Base-by-base conservation (phyloP, 2,888 invertebrate genomes). In the Candidula unifasciata region DNA sequence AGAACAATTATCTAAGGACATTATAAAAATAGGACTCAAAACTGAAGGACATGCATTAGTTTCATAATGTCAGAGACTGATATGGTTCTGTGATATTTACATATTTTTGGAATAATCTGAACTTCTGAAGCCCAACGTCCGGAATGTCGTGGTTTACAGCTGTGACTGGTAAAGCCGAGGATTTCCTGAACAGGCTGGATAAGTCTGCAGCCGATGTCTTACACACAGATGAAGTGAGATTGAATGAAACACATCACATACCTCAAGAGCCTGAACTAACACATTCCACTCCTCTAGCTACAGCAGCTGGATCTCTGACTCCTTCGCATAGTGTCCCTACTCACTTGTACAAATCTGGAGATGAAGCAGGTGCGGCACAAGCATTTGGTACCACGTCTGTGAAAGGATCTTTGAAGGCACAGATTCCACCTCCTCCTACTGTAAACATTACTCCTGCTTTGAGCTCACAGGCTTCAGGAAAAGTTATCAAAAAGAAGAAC, bases 81-180 rank as follows among this genome's bases (percentile, higher is more conserved):
- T 6, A 10, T 44, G 44, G 44, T 44, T 13, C 44, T 13, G 13
- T 44, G 44, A 44, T 13, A 44, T 13, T 13, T 10, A 44, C 44
- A 44, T 44, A 44, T 44, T 44, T 44, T 44, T 44, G 6, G n/a
- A 10, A 44, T 44, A 44, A 44, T 44, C 44, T 44, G 44, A 44
- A 44, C 44, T 44, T 44, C 52, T 66, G 54, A 37, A 44, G 44
- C 52, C 35, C n/a, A 33, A 60, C 60, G 60, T 33, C 87, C 71
- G 60, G 6, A 27, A 96, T 96, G 96, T 95, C 96, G 88, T 96
- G 96, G 96, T 95, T 96, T 85, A 94, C 95, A 86, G 96, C 95
- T 86, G 94, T 96, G 83, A 96, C 96, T 85, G 96, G 96, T 52
- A 96, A 95, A 87, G 96, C 96, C 24, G 96, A 96, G 91, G 95